Percentiles rank a stretch among this genome's conserved stretches.
Evolutionary conservation across 2,113 vertebrate species (phyloP).

Genomic region (Eulemur rufifrons): DNA sequence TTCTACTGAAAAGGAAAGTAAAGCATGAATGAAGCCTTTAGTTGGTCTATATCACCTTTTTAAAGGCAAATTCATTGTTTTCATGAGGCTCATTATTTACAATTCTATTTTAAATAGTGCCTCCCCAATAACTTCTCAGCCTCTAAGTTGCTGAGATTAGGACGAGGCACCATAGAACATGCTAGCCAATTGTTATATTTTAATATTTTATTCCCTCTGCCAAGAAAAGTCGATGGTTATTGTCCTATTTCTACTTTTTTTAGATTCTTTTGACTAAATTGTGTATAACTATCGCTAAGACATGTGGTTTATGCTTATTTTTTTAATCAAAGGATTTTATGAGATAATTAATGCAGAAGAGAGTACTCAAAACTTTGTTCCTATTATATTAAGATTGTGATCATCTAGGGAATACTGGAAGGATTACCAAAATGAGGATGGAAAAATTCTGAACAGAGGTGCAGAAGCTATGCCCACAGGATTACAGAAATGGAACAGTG

Average conservation of each 20-base stretch:
- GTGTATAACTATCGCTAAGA: background rate
- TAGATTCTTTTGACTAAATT: background rate
- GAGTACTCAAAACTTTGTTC: background rate
- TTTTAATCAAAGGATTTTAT: background rate
- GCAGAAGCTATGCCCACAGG: rapidly evolving
- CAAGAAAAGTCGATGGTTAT: background rate
- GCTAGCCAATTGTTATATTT: background rate
- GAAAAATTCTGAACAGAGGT: background rate
- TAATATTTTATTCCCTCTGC: background rate
- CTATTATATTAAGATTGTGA: background rate
- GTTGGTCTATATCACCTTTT: background rate
- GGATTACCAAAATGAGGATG: background rate
- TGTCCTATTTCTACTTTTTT: background rate
- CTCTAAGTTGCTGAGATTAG: background rate
- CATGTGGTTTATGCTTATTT: background rate
- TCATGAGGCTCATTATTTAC: background rate
- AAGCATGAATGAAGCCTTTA: background rate
- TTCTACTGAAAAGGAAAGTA: background rate
- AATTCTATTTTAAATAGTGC: background rate
- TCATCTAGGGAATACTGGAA: background rate
- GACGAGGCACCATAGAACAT: background rate
- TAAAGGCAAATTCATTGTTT: background rate
- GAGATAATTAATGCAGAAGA: background rate
- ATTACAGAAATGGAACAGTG: background rate
- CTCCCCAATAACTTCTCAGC: background rate